Evolutionary conservation across 1,140 invertebrate species (phyloP), one percentile per base, ranked within the genome.

Genomic region (Drosophila bocqueti): DNA sequence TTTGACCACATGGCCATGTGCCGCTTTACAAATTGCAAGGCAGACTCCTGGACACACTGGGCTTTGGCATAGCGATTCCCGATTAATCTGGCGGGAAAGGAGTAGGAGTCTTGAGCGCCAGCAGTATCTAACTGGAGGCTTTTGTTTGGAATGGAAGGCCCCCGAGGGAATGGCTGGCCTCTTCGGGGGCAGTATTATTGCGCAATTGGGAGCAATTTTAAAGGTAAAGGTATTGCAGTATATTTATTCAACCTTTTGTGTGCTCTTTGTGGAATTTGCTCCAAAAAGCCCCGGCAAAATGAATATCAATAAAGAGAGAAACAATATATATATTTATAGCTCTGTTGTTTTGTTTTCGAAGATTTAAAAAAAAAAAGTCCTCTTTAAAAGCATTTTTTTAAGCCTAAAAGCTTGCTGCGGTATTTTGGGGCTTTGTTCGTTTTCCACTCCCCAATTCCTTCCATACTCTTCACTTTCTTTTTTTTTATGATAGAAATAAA

Each of bases 1-100:
- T 69, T 85, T 71, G 78, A 85, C 82, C 83, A 85, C 79, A 86
- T 76, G 69, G 75, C 69, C 73, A 78, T 74, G 52, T 55, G 76
- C 68, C 63, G 81, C 63, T 84, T 68, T 77, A 67, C 66, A 80
- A 80, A 84, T 84, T 80, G 77, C 81, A 55, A 29, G 26, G n/a
- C 46, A 55, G 38, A 50, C 62, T 49, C 52, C 52, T 38, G 65
- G 55, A 40, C 73, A 42, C 73, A 42, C 65, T 38, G 46, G 52
- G 58, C 40, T 42, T 40, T 40, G 42, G 61, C 16, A 24, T 16
- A 10, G 38, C 67, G 47, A 54, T 38, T 46, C 34, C 21, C 67
- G 64, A 71, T 71, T 71, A 68, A 71, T 69, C 64, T 57, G 64
- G 40, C 26, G 7, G 29, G 61, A 45, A 43, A 5, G 42, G 42